Evolutionary conservation across 2,113 vertebrate species (phyloP).

Genomic region (Buteo buteo): DNA sequence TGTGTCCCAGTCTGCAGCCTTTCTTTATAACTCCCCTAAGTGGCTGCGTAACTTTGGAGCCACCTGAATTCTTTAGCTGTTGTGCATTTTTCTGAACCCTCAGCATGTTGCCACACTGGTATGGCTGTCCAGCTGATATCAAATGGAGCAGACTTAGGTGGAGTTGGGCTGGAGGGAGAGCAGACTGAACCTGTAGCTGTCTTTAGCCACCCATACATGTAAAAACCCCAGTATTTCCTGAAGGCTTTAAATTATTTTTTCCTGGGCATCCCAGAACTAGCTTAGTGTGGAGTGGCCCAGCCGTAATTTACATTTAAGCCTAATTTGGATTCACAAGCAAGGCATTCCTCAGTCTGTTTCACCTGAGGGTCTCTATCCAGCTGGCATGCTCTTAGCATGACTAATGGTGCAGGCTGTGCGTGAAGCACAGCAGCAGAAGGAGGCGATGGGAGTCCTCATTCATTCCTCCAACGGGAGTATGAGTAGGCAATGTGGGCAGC

Average conservation of each 20-base stretch:
- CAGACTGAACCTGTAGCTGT: not conserved
- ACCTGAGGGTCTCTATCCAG: conserved; percentile 39
- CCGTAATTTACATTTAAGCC: not conserved
- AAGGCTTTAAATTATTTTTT: not conserved
- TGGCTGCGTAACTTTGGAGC: rapidly evolving
- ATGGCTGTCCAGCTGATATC: not conserved
- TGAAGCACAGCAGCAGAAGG: not conserved
- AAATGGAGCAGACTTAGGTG: not conserved
- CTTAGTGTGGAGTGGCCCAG: not conserved
- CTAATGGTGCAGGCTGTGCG: not conserved
- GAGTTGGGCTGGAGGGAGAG: not conserved
- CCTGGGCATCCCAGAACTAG: not conserved
- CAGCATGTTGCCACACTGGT: not conserved
- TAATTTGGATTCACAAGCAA: conserved; percentile 10
- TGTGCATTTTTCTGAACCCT: not conserved
- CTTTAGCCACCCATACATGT: not conserved
- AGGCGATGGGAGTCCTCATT: not conserved
- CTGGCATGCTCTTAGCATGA: not conserved
- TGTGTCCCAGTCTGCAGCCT: not conserved
- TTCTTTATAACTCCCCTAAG: not conserved
- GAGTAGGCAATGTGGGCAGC: not conserved
- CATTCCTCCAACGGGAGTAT: not conserved
- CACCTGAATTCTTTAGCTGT: not conserved
- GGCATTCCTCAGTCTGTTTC: conserved; percentile 42
- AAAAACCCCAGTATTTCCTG: not conserved